Conservation (phyloP, 2,888 invertebrate genomes). For the Willowsia nigromaculata region DNA sequence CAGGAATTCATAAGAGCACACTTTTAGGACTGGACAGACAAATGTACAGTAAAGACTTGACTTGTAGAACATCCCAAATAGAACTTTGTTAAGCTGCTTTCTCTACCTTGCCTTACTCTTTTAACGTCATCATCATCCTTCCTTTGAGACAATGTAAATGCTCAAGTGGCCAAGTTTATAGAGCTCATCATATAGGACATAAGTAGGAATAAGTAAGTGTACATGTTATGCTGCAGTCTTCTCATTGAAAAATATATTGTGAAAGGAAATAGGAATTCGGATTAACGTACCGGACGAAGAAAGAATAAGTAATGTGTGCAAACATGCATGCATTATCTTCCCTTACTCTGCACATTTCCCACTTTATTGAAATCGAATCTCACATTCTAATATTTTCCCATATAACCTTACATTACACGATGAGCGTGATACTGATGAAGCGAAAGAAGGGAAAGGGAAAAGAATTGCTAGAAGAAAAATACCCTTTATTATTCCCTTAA, state of each 20-base stretch:
- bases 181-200: too few species aligned
- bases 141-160: not conserved
- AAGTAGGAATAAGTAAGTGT: too few species aligned
- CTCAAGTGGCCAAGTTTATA: too few species aligned
- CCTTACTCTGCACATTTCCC: slow-evolving; percentile 31
- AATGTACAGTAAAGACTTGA: not conserved
- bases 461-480: not conserved
- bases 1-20: not conserved
- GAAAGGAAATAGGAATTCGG: slow-evolving; percentile 22
- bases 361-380: slow-evolving; percentile 29
- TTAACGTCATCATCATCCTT: not conserved
- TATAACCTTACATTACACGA: not conserved
- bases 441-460: not conserved
- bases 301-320: slow-evolving; percentile 22
- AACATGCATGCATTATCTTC: slow-evolving; percentile 18
- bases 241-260: not conserved
- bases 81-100: too few species aligned
- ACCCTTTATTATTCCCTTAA: not conserved
- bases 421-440: not conserved
- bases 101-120: not conserved
- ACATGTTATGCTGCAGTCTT: too few species aligned
- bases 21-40: not conserved
- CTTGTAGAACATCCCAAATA: not conserved
- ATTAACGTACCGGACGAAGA: slow-evolving; percentile 26
- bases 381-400: not conserved